Evolutionary conservation across 2,888 invertebrate genomes (phyloP).

Genomic region (Campaea margaritaria): DNA sequence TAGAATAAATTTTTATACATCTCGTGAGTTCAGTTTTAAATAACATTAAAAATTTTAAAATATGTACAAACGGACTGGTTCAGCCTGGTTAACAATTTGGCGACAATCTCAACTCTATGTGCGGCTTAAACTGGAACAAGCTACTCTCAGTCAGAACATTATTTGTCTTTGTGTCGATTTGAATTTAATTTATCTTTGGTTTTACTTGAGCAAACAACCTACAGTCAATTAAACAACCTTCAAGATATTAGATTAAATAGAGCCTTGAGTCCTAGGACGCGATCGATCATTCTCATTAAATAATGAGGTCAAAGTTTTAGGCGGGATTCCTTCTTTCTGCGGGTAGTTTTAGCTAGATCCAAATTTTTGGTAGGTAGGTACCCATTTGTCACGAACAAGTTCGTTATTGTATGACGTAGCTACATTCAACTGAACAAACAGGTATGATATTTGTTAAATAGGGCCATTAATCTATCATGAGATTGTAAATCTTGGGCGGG

Average conservation of each 20-base stretch:
- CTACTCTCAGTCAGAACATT: not conserved
- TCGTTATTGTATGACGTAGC: conserved; percentile 4
- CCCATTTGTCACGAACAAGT: not conserved
- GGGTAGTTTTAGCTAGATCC: no score
- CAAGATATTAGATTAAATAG: conserved; percentile 17
- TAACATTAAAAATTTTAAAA: not conserved
- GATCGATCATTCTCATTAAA: conserved; percentile 20
- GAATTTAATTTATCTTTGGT: not conserved
- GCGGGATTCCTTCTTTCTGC: conserved; percentile 3
- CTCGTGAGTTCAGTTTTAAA: not conserved
- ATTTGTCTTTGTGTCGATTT: not conserved
- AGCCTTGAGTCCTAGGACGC: conserved; percentile 25
- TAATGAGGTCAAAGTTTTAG: conserved; percentile 18
- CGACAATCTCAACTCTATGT: conserved; percentile 6
- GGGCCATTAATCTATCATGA: conserved; percentile 21
- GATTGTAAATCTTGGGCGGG: conserved; percentile 28
- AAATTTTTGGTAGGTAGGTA: no score
- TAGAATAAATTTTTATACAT: conserved; percentile 17
- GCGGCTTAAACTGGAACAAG: conserved; percentile 6
- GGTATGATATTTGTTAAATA: conserved; percentile 10
- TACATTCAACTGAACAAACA: conserved; percentile 4
- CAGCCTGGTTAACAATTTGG: conserved; percentile 15
- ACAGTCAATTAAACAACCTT: conserved; percentile 23
- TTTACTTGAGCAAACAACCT: not conserved
- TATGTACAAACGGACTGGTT: conserved; percentile 9